Conservation (phyloP, 37 sponge, comb jelly and placozoan species). For the Axinella damicornis region DNA sequence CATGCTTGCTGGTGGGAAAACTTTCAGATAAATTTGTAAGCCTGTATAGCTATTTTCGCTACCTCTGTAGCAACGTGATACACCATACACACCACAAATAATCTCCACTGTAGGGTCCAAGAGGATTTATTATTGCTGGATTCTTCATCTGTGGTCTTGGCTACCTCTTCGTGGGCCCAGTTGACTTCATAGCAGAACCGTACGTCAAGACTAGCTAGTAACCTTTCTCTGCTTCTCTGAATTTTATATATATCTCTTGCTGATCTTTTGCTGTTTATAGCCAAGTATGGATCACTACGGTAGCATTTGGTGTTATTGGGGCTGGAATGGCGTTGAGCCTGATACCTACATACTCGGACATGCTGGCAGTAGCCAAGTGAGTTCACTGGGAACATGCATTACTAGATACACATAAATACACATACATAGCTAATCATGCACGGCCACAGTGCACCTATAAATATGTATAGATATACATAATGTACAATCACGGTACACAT, state of each 20-base stretch:
- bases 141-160: constrained; percentile 22
- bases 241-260: no score
- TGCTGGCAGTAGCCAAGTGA: constrained; percentile 48
- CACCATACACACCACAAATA: no score
- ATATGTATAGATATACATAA: no score
- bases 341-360: constrained; percentile 44
- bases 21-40: constrained; percentile 57
- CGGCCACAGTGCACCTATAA: no score
- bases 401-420: no score
- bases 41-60: neutral
- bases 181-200: constrained; percentile 44
- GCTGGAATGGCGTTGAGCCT: constrained; percentile 23
- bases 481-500: no score
- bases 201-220: no score
- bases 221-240: no score
- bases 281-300: constrained; percentile 58
- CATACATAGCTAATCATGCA: no score
- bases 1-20: constrained; percentile 32
- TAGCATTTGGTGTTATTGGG: constrained; percentile 39
- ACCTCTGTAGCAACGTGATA: neutral
- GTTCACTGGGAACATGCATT: no score
- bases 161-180: constrained; percentile 62
- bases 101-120: constrained; percentile 44
- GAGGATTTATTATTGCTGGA: constrained; percentile 53
- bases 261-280: constrained; percentile 22